These are phyloP conservation scores for Hyles lineata DNA, from an alignment of 2,888 invertebrate genomes.

Conservation along the genomic window DNA sequence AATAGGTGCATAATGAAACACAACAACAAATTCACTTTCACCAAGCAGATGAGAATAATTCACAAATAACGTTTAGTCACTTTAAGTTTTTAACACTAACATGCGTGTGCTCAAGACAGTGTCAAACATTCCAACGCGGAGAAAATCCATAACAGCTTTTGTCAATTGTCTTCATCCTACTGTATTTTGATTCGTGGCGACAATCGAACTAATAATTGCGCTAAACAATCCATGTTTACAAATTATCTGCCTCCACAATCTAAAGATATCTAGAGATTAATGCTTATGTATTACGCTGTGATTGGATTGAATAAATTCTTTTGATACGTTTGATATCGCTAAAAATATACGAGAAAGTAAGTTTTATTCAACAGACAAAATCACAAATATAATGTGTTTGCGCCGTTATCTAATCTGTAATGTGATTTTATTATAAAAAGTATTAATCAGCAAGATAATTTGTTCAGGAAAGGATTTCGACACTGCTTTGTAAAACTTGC, in stretches of 20 bases:
- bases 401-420: conserved; percentile 42
- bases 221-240: conserved; percentile 75
- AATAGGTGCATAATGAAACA: conserved; percentile 51
- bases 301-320: conserved; percentile 30
- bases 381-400: conserved; percentile 33
- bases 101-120: conserved; percentile 28
- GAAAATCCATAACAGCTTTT: conserved; percentile 71
- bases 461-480: conserved; percentile 14
- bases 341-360: conserved; percentile 10
- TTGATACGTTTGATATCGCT: not conserved
- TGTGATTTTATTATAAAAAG: conserved; percentile 34
- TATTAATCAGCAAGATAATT: conserved; percentile 28
- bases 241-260: conserved; percentile 74
- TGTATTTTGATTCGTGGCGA: conserved; percentile 66
- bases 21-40: conserved; percentile 33
- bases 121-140: conserved; percentile 64
- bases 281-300: conserved; percentile 42
- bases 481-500: conserved; percentile 1
- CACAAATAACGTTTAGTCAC: not conserved
- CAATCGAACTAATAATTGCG: conserved; percentile 62
- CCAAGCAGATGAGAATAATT: conserved; percentile 10
- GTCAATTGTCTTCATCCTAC: conserved; percentile 63
- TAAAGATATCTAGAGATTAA: conserved; percentile 68
- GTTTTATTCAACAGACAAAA: conserved; percentile 7
- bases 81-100: not conserved